phyloP scores from a whole-genome alignment of 2,888 invertebrate genomes.

The Neoaliturus tenellus region DNA sequence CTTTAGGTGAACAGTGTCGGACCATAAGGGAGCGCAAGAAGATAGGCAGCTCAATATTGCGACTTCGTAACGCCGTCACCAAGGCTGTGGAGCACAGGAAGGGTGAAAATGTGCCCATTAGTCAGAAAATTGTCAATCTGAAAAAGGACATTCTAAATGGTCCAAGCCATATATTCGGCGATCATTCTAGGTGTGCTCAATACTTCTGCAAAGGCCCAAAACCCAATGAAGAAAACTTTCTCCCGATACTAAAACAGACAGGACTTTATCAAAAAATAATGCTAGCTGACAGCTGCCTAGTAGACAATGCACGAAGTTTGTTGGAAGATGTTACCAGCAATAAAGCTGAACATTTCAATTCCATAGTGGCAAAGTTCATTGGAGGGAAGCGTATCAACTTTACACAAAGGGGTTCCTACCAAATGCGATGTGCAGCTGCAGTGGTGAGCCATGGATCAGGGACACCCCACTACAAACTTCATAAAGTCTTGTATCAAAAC shows the following conservation, averaged over 20 bases:
- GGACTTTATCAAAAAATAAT: no score
- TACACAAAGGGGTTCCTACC: constrained; percentile 66
- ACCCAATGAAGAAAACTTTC: no score
- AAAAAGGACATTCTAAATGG: background rate
- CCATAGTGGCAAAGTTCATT: background rate
- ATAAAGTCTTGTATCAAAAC: no score
- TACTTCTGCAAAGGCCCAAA: no score
- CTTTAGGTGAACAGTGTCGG: no score
- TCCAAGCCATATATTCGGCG: background rate
- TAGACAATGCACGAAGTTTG: background rate
- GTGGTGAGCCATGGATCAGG: constrained; percentile 68
- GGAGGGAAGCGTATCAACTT: constrained; percentile 70
- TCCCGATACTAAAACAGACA: no score
- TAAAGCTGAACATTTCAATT: constrained; percentile 21
- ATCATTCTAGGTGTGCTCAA: no score
- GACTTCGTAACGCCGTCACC: background rate
- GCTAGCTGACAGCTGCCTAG: no score
- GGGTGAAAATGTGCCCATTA: background rate
- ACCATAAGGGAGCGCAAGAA: no score
- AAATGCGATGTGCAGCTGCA: constrained; percentile 68
- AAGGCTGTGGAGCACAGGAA: background rate
- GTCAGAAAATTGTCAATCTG: background rate
- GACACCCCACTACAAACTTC: constrained; percentile 55
- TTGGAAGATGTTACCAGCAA: constrained; percentile 11
- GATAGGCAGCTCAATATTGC: no score